Conservation (phyloP, 2,797 vertebrate species). For the Acrossocheilus wenchowensis region DNA sequence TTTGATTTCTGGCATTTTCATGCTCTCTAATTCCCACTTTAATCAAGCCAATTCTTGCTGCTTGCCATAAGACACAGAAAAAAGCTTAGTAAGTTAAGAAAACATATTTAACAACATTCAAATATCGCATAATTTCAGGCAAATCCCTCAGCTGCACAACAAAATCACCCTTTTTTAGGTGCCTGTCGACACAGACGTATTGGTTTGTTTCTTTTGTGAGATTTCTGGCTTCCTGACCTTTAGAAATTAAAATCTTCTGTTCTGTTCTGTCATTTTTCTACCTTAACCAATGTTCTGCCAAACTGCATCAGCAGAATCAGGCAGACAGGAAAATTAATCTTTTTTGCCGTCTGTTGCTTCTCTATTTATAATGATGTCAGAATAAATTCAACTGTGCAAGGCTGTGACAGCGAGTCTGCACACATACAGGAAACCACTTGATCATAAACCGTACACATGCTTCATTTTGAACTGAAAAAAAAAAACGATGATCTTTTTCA, state of each 20-base stretch:
- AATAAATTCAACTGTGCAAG: conserved; percentile 13
- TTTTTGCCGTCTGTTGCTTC: conserved; percentile 25
- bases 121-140: conserved; percentile 25
- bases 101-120: conserved; percentile 29
- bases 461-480: conserved; percentile 22
- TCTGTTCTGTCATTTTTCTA: conserved; percentile 20
- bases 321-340: conserved; percentile 62
- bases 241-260: conserved; percentile 48
- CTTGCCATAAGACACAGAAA: background rate
- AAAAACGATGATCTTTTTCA: conserved; percentile 30
- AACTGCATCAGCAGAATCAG: conserved; percentile 64
- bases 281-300: conserved; percentile 23
- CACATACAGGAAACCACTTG: background rate
- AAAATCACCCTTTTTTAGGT: background rate
- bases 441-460: background rate
- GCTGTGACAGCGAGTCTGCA: background rate
- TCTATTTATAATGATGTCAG: conserved; percentile 34
- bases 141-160: background rate
- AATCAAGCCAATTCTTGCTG: conserved; percentile 14
- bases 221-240: conserved; percentile 10
- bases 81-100: background rate
- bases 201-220: background rate
- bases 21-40: conserved; percentile 32
- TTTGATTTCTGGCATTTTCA: background rate
- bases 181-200: background rate